Conservation (phyloP, 2,113 vertebrate species). For the Hippocampus comes region DNA sequence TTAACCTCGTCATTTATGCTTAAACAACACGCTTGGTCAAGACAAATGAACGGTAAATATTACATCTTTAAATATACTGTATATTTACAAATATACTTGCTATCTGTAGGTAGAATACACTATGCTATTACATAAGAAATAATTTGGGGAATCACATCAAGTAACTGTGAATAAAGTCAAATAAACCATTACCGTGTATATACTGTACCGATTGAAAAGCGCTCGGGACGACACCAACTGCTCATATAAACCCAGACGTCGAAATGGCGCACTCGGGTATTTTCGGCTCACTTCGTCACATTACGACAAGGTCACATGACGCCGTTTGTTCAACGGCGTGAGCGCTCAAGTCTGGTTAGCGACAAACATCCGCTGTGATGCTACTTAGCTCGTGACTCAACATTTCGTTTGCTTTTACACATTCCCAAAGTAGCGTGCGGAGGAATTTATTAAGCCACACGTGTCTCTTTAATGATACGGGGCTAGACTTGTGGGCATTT, state of each 20-base stretch:
- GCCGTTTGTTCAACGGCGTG: neutral
- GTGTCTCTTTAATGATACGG: neutral
- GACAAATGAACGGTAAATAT: neutral
- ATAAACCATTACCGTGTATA: neutral
- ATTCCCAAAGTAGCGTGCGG: neutral
- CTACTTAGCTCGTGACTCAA: neutral
- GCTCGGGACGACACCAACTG: neutral
- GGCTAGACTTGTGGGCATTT: neutral
- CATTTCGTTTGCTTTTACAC: neutral
- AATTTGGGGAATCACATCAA: neutral
- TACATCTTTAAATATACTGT: neutral
- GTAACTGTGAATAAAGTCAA: neutral
- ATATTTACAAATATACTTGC: neutral
- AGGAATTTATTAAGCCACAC: neutral
- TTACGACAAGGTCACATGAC: constrained; percentile 47
- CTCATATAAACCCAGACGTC: neutral
- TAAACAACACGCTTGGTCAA: neutral
- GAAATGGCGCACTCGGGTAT: neutral
- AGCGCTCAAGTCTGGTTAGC: constrained; percentile 9
- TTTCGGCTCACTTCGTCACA: constrained; percentile 13
- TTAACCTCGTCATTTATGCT: neutral
- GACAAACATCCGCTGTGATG: constrained; percentile 4
- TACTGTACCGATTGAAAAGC: too few relatives aligned
- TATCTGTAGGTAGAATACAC: neutral
- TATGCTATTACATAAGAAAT: neutral